Percentiles rank a stretch among this genome's conserved stretches.
These are phyloP conservation scores for Danaus plexippus DNA, from an alignment of 1,140 invertebrate species.

Conservation along the genomic window DNA sequence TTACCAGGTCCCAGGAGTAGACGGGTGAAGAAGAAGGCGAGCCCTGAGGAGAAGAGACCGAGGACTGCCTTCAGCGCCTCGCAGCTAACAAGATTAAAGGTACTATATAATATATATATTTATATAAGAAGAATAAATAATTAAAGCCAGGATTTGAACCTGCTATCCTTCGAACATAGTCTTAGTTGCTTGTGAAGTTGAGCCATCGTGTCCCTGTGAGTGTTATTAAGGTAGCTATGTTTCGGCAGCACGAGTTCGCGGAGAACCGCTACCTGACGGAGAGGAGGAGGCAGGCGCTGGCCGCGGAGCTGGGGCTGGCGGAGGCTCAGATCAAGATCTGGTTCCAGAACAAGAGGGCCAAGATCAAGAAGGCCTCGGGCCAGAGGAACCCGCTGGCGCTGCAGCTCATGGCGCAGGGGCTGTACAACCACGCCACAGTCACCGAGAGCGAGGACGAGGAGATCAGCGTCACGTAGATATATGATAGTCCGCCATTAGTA, in stretches of 20 bases:
- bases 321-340: slow-evolving; percentile 99
- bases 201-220: too few species aligned
- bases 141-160: too few species aligned
- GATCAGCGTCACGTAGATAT: slow-evolving; percentile 43
- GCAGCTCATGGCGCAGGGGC: slow-evolving; percentile 95
- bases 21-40: slow-evolving; percentile 76
- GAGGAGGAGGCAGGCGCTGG: slow-evolving; percentile 90
- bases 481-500: background rate
- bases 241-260: slow-evolving; percentile 85
- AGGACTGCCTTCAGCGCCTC: slow-evolving; percentile 97
- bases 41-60: slow-evolving; percentile 92
- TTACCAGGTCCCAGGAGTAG: slow-evolving; percentile 89
- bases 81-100: slow-evolving; percentile 92
- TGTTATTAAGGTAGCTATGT: too few species aligned
- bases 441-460: slow-evolving; percentile 49
- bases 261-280: slow-evolving; percentile 97
- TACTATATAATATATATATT: slow-evolving; percentile 29
- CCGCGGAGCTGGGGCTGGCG: slow-evolving; percentile 92
- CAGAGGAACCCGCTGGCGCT: slow-evolving; percentile 90
- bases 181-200: too few species aligned
- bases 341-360: slow-evolving; percentile 99
- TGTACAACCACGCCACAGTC: slow-evolving; percentile 82
- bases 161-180: too few species aligned
- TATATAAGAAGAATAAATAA: too few species aligned
- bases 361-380: slow-evolving; percentile 96